phyloP scores from a whole-genome alignment of 92 coral and sea anemone genomes.

The Umimayanthus chanpuru region DNA sequence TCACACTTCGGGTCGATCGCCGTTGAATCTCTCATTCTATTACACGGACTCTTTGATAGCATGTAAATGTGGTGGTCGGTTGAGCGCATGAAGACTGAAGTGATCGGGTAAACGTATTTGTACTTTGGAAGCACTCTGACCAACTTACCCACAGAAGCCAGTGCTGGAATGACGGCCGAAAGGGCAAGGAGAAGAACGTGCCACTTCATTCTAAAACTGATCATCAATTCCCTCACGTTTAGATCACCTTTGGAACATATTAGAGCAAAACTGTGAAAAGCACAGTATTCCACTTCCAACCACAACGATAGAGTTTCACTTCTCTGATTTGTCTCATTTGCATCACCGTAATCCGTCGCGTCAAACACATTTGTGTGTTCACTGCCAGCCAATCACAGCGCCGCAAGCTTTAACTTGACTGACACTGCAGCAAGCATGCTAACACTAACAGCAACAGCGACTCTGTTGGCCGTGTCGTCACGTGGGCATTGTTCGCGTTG shows the following conservation, averaged over 20 bases:
- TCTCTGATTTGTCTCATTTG: conserved; percentile 70
- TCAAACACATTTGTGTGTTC: conserved; percentile 46
- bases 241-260: conserved; percentile 45
- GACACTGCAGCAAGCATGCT: conserved; percentile 36
- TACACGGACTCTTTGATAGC: conserved; percentile 26
- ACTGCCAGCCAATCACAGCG: conserved; percentile 38
- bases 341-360: conserved; percentile 61
- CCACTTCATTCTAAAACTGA: conserved; percentile 30
- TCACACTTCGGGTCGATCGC: not conserved
- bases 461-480: conserved; percentile 36
- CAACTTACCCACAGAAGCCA: conserved; percentile 26
- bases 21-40: not conserved
- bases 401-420: conserved; percentile 36
- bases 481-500: conserved; percentile 39
- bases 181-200: conserved; percentile 23
- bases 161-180: not conserved
- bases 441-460: conserved; percentile 34
- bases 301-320: conserved; percentile 86
- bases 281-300: conserved; percentile 72
- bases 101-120: conserved; percentile 35
- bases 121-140: not conserved
- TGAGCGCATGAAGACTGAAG: conserved; percentile 16
- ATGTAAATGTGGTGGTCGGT: conserved; percentile 28
- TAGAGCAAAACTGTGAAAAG: conserved; percentile 54
- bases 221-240: conserved; percentile 27